These are phyloP conservation scores for Magallana angulata DNA, from an alignment of 1,140 invertebrate species.

Conservation along the genomic window DNA sequence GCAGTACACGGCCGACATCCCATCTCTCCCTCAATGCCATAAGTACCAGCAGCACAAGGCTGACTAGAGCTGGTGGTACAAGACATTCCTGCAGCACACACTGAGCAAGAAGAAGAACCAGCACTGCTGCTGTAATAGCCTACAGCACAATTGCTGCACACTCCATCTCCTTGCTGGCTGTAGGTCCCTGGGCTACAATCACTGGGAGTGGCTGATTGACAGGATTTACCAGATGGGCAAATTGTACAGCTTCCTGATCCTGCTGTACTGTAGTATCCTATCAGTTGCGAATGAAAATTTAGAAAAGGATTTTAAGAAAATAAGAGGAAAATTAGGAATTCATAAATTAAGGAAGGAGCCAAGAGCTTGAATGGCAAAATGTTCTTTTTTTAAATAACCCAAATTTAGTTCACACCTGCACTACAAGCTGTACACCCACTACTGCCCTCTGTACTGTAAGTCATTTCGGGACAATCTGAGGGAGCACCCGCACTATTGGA, in stretches of 20 bases:
- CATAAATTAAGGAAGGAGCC: conserved; percentile 25
- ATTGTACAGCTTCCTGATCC: conserved; percentile 52
- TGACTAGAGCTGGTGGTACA: conserved; percentile 56
- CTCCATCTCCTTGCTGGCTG: conserved; percentile 54
- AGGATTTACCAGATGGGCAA: conserved; percentile 66
- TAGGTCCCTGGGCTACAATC: conserved; percentile 66
- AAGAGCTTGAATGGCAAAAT: too few relatives aligned
- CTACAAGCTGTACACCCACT: conserved; percentile 62
- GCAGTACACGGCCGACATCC: conserved; percentile 44
- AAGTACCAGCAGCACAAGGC: conserved; percentile 60
- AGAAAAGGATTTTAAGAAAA: background rate
- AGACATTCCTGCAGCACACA: conserved; percentile 60
- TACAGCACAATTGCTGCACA: conserved; percentile 61
- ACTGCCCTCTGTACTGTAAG: conserved; percentile 61
- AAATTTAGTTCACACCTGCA: conserved; percentile 48
- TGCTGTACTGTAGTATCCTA: conserved; percentile 2
- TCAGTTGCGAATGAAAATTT: background rate
- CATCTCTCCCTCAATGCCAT: conserved; percentile 53
- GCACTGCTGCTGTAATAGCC: conserved; percentile 51
- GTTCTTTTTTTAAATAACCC: too few relatives aligned
- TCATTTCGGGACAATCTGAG: conserved; percentile 64
- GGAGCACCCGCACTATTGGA: conserved; percentile 47
- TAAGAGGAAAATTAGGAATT: background rate
- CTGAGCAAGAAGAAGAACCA: conserved; percentile 38
- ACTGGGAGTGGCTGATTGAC: conserved; percentile 53